A percentile compares a stretch with the other conserved stretches of the same genome.
Evolutionary conservation across 2,797 vertebrate species (phyloP).

Genomic region (Pipistrellus nathusii): DNA sequence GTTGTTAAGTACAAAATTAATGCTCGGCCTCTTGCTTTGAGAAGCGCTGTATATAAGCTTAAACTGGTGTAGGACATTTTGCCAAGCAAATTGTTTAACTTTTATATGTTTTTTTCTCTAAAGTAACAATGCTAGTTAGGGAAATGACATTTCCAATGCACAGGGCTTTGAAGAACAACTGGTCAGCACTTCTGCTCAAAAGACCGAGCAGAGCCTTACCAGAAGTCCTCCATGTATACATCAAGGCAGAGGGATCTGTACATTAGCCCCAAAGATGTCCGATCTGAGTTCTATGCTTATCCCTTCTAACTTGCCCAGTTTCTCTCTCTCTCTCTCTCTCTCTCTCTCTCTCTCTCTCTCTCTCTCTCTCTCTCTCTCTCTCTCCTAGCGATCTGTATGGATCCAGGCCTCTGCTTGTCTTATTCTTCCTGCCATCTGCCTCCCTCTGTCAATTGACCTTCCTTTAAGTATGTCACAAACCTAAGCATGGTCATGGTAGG

Average conservation of each 20-base stretch:
- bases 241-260: accelerated
- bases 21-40: not conserved
- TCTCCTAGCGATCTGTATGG: not conserved
- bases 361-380: not conserved
- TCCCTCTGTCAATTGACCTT: not conserved
- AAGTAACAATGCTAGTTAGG: not conserved
- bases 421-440: not conserved
- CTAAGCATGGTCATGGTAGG: not conserved
- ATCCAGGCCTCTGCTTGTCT: not conserved
- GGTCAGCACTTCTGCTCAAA: not conserved
- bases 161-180: not conserved
- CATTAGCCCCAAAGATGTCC: not conserved
- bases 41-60: not conserved
- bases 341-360: too few species aligned
- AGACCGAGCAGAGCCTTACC: not conserved
- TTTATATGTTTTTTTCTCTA: not conserved
- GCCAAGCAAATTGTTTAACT: not conserved
- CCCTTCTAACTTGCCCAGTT: not conserved
- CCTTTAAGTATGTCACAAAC: not conserved
- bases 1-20: not conserved
- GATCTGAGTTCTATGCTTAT: not conserved
- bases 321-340: not conserved
- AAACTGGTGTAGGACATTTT: not conserved
- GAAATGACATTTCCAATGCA: not conserved
- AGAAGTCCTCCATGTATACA: accelerated